phyloP scores from a whole-genome alignment of 2,888 invertebrate genomes.

The Drosophila mettleri region DNA sequence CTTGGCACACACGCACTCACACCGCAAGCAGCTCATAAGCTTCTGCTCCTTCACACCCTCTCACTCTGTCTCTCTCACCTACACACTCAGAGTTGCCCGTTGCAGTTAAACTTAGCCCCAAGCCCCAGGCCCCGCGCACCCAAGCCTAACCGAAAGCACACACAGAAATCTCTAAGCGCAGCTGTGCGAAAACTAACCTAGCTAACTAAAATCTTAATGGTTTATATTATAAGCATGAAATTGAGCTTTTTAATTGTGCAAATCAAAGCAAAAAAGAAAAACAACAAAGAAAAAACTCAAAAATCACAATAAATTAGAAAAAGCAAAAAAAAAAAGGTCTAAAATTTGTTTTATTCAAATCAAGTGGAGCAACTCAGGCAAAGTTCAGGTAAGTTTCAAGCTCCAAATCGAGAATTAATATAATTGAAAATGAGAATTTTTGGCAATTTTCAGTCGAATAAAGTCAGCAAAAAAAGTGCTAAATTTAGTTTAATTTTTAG shows the following conservation, averaged over 20 bases:
- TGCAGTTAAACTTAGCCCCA: constrained; percentile 36
- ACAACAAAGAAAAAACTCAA: constrained; percentile 4
- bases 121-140: too few relatives aligned
- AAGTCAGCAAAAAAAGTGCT: too few relatives aligned
- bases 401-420: too few relatives aligned
- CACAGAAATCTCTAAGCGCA: constrained; percentile 44
- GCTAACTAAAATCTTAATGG: constrained; percentile 62
- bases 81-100: background rate
- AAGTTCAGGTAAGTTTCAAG: too few relatives aligned
- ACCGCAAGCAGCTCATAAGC: constrained; percentile 4
- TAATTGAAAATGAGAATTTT: too few relatives aligned
- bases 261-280: constrained; percentile 39
- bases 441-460: too few relatives aligned
- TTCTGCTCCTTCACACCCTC: background rate
- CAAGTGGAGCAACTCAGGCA: background rate
- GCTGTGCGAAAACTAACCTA: constrained; percentile 59
- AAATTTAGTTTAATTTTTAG: too few relatives aligned
- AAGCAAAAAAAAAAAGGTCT: constrained; percentile 22
- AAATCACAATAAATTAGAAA: constrained; percentile 21
- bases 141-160: constrained; percentile 21
- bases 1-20: background rate
- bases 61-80: background rate
- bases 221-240: constrained; percentile 72
- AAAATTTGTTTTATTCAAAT: background rate
- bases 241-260: constrained; percentile 79